phyloP scores from a whole-genome alignment of 37 sponge, comb jelly and placozoan species.

The Chondrosia reniformis region DNA sequence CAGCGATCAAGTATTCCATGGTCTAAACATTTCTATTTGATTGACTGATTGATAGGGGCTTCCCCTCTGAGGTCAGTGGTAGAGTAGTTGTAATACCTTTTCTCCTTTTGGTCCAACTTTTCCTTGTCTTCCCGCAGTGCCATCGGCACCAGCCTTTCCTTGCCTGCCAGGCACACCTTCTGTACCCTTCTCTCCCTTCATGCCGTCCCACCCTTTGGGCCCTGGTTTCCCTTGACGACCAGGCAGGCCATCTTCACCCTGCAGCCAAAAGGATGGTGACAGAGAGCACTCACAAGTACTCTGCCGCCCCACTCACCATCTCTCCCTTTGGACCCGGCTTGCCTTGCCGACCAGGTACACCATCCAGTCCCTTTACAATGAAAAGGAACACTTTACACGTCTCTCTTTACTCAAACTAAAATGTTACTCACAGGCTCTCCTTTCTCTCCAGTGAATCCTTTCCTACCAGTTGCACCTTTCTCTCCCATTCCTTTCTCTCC shows the following conservation, averaged over 20 bases:
- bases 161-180: neutral
- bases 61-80: too few relatives aligned
- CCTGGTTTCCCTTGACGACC: neutral
- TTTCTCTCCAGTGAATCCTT: neutral
- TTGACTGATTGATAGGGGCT: too few relatives aligned
- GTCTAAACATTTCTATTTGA: too few relatives aligned
- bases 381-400: neutral
- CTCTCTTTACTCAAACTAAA: neutral
- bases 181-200: neutral
- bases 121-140: neutral
- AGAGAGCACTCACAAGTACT: constrained; percentile 23
- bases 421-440: neutral
- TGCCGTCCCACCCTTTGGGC: neutral
- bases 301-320: constrained; percentile 14
- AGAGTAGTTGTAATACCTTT: too few relatives aligned
- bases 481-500: constrained; percentile 1
- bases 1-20: too few relatives aligned
- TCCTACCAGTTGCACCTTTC: constrained; percentile 9
- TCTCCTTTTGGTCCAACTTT: neutral
- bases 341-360: constrained; percentile 1
- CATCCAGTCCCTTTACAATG: neutral
- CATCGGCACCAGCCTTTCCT: neutral
- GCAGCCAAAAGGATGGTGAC: too few relatives aligned
- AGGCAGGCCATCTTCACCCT: neutral
- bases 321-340: constrained; percentile 1